Conservation (phyloP, 2,888 invertebrate genomes). For the Latrodectus hesperus region DNA sequence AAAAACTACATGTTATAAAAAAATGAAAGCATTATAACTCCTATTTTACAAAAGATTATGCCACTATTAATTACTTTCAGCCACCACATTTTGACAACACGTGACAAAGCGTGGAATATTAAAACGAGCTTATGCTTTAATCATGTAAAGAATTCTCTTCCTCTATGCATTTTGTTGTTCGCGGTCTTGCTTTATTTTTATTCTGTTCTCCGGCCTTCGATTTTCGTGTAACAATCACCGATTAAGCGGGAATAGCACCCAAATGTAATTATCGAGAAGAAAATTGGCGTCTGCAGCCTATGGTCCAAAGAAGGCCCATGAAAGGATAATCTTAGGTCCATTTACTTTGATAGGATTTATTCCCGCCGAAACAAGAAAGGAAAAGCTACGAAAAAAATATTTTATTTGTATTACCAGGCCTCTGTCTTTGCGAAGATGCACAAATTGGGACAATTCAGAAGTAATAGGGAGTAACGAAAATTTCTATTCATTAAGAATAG, state of each 20-base stretch:
- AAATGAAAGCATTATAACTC: too few species aligned
- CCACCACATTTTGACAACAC: background rate
- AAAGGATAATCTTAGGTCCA: slow-evolving; percentile 67
- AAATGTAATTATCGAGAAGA: slow-evolving; percentile 67
- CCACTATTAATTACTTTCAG: too few species aligned
- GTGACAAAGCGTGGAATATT: background rate
- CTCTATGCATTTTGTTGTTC: background rate
- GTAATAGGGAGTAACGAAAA: background rate
- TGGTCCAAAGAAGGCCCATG: slow-evolving; percentile 56
- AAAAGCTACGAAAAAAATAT: slow-evolving; percentile 23
- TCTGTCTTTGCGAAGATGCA: slow-evolving; percentile 32
- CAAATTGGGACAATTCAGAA: slow-evolving; percentile 25
- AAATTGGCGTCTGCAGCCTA: slow-evolving; percentile 56
- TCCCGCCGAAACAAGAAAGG: slow-evolving; percentile 21
- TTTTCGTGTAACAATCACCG: slow-evolving; percentile 67
- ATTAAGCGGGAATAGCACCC: slow-evolving; percentile 67
- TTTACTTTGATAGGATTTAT: slow-evolving; percentile 68
- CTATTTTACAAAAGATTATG: too few species aligned
- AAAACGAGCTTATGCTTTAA: background rate
- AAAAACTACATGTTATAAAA: too few species aligned
- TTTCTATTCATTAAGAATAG: slow-evolving; percentile 1
- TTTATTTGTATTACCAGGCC: slow-evolving; percentile 8
- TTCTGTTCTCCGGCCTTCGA: slow-evolving; percentile 26
- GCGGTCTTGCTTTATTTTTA: background rate
- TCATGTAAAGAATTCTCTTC: background rate